Percentiles rank a stretch among this genome's conserved stretches.
Conservation (phyloP, 2,888 invertebrate genomes). For the Desoria tigrina region DNA sequence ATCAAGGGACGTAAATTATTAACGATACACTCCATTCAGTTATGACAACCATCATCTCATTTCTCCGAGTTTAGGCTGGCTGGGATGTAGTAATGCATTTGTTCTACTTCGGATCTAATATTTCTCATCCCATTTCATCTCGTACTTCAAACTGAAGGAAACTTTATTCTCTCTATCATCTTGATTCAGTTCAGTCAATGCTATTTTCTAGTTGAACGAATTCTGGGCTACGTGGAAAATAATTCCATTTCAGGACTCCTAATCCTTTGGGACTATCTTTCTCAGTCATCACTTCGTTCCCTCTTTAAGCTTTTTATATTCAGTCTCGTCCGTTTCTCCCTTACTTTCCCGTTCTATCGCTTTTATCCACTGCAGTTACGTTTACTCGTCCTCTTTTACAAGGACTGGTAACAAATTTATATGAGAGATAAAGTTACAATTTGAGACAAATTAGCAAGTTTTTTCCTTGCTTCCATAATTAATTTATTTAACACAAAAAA, state of each 20-base stretch:
- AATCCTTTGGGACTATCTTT: constrained; percentile 48
- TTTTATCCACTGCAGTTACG: no score
- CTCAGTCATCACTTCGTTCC: constrained; percentile 38
- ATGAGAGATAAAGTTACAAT: no score
- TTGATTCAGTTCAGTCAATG: neutral
- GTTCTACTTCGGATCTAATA: constrained; percentile 32
- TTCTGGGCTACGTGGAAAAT: constrained; percentile 21
- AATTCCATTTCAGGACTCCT: constrained; percentile 37
- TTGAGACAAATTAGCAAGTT: no score
- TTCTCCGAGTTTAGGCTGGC: neutral
- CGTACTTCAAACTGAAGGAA: neutral
- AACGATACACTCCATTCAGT: constrained; percentile 48
- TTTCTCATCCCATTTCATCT: constrained; percentile 7
- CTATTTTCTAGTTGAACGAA: constrained; percentile 46
- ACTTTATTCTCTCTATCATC: neutral
- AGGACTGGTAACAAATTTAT: no score
- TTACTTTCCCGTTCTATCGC: neutral
- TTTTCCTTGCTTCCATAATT: no score
- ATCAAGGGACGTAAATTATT: constrained; percentile 54
- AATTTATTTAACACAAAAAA: no score
- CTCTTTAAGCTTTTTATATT: constrained; percentile 17
- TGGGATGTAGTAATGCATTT: constrained; percentile 36
- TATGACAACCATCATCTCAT: constrained; percentile 18
- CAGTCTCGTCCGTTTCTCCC: constrained; percentile 7
- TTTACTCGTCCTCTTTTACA: no score